Base-by-base conservation (phyloP, 2,888 invertebrate species). In the Apamea anceps region DNA sequence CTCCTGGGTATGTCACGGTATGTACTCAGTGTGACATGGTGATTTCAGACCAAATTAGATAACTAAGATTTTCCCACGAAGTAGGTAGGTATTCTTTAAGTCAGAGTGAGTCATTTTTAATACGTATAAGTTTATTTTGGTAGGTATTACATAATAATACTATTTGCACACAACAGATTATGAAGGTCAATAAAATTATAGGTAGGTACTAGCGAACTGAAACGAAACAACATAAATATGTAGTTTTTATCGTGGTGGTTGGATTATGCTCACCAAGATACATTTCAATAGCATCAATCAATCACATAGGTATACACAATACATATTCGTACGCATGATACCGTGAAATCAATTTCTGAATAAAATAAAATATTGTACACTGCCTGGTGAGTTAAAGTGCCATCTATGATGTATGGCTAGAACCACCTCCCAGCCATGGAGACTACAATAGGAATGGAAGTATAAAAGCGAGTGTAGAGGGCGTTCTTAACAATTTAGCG, bases 391-490 rank as follows among this genome's bases (percentile, higher is more conserved):
- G 12, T 65, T 25, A 37, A 32, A 79, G 45, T 62, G 84, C 84
- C 80, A 80, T 37, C 80, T 80, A 37, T 78, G 45, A 12, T 18
- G 8, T n/a, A 21, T 25, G 0, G 12, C 15, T 6, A 48, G 54
- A 84, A 79, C 79, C 63, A 57, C 37, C 10, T 68, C 0, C 25
- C 1, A 54, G 5, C 13, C 45, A 54, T 0, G 32, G 12, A 37
- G 3, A 18, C 60, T 67, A 21, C 13, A 18, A 8, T 32, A 25
- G 18, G 32, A 68, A 28, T 54, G 18, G 13, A 79, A 54, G 21
- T 28, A 25, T 21, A 5, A 12, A 79, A 18, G 10, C 45, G 25
- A 63, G 25, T 37, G 25, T 45, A 84, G 80, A 79, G 45, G 84
- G 79, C 79, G 37, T 3, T 76, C 18, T 57, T 32, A 71, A 51